A percentile compares a stretch with the other conserved stretches of the same genome.
phyloP scores from a whole-genome alignment of 1,140 invertebrate genomes.

The Trinorchestia longiramus region DNA sequence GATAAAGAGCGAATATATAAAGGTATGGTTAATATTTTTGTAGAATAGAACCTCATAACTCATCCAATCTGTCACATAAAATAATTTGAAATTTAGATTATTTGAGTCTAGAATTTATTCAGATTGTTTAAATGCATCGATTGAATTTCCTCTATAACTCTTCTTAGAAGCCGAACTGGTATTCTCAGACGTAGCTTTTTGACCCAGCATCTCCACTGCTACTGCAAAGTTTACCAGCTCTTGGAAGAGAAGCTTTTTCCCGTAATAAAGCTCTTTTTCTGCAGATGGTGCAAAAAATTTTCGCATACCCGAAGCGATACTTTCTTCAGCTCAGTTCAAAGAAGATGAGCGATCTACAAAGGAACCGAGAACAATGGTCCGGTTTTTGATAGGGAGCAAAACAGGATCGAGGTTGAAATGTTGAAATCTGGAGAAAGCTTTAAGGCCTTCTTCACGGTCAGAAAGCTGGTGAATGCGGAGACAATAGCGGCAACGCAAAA shows the following conservation, averaged over 20 bases:
- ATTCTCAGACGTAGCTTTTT: background rate
- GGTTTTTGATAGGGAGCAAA: background rate
- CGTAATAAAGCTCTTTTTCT: background rate
- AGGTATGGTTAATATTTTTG: too few relatives aligned
- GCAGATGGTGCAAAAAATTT: background rate
- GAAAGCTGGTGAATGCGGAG: background rate
- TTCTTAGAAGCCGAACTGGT: background rate
- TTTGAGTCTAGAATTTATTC: too few relatives aligned
- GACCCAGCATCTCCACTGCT: background rate
- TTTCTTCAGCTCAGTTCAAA: background rate
- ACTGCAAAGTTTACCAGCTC: background rate
- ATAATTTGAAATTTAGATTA: too few relatives aligned
- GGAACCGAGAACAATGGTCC: background rate
- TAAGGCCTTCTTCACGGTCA: background rate
- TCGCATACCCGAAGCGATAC: constrained; percentile 3
- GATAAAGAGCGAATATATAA: too few relatives aligned
- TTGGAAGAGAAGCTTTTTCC: background rate
- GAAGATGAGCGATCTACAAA: constrained; percentile 18
- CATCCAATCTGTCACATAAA: too few relatives aligned
- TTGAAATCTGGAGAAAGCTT: background rate
- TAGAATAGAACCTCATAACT: too few relatives aligned
- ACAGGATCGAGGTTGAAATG: background rate
- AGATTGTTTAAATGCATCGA: background rate
- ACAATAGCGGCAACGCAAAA: background rate
- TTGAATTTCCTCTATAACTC: background rate